Evolutionary conservation across 2,113 vertebrate species (phyloP).

Genomic region (Columba livia): DNA sequence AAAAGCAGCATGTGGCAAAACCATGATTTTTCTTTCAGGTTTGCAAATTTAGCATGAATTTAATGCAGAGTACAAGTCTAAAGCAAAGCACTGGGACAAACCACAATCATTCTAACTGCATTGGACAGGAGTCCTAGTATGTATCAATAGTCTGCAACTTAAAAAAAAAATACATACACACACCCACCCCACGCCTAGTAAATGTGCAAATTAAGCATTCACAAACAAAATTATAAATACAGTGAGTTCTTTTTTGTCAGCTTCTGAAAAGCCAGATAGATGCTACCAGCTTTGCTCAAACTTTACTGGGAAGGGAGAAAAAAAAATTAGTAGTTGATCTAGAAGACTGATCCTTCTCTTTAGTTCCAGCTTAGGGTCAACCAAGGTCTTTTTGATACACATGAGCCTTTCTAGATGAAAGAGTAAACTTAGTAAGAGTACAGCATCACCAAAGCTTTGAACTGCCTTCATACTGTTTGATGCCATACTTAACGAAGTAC

Average conservation of each 20-base stretch:
- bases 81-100: neutral
- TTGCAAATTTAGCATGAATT: neutral
- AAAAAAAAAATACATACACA: neutral
- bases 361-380: neutral
- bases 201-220: neutral
- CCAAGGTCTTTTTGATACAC: neutral
- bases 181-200: accelerated
- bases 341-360: neutral
- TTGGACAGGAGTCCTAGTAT: neutral
- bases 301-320: neutral
- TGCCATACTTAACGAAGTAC: neutral
- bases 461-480: neutral
- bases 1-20: neutral
- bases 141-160: neutral
- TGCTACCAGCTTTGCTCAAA: neutral
- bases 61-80: neutral
- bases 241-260: neutral
- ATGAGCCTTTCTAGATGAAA: neutral
- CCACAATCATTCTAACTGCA: neutral
- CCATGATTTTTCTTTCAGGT: neutral
- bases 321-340: neutral
- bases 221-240: neutral
- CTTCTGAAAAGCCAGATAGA: neutral
- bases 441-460: neutral
- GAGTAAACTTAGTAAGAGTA: neutral